These are phyloP conservation scores for Loris lydekkerianus DNA, from an alignment of 2,797 vertebrate species.

Conservation along the genomic window DNA sequence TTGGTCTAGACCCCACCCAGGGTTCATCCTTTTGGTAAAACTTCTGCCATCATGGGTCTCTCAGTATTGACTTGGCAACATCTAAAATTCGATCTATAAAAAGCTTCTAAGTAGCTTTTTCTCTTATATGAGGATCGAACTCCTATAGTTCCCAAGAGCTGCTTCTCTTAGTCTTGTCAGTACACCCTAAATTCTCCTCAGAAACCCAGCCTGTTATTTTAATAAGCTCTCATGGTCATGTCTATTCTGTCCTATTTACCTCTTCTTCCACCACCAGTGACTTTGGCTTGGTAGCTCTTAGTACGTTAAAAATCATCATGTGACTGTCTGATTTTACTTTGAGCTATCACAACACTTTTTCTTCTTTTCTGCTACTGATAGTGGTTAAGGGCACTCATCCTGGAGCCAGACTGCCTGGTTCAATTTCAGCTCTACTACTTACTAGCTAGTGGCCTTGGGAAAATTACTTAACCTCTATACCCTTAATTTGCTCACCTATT, in stretches of 20 bases:
- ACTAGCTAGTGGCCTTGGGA: not conserved
- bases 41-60: not conserved
- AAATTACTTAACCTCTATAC: constrained; percentile 35
- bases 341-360: not conserved
- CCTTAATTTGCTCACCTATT: constrained; percentile 50
- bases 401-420: not conserved
- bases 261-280: not conserved
- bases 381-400: not conserved
- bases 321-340: not conserved
- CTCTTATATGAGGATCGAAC: not conserved
- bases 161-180: not conserved
- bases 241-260: not conserved
- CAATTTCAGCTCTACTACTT: not conserved
- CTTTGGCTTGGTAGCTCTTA: constrained; percentile 7
- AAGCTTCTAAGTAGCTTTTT: not conserved
- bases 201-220: constrained; percentile 2
- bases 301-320: constrained; percentile 14
- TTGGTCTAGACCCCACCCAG: not conserved
- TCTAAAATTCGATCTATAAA: constrained; percentile 43
- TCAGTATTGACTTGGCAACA: constrained; percentile 37
- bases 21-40: not conserved
- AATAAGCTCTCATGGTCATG: not conserved
- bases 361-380: not conserved
- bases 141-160: not conserved
- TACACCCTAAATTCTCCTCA: constrained; percentile 13